Conservation (phyloP, 2,797 vertebrate genomes). For the Rhincodon typus region DNA sequence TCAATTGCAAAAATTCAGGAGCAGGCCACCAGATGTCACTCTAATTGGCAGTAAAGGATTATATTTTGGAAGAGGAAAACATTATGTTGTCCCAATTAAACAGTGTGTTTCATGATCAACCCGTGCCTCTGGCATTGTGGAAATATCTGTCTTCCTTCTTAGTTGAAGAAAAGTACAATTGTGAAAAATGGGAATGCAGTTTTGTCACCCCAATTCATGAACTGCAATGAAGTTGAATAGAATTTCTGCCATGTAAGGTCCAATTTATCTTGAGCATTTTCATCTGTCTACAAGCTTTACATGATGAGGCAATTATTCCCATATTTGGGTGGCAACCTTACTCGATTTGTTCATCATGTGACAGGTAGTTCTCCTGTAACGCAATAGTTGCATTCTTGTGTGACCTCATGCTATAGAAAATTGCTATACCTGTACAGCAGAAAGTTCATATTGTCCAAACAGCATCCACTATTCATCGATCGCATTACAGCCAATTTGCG, state of each 20-base stretch:
- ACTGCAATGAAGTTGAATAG: neutral
- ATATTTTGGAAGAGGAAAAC: neutral
- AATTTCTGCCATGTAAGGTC: neutral
- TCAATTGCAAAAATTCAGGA: neutral
- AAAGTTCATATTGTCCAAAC: no score
- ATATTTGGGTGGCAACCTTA: no score
- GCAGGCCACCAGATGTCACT: neutral
- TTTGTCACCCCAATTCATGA: neutral
- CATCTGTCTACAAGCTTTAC: neutral
- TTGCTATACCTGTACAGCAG: no score
- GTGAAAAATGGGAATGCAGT: neutral
- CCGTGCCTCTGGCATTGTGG: neutral
- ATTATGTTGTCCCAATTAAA: neutral
- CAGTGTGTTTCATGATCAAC: neutral
- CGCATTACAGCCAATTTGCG: no score
- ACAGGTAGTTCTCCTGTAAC: no score
- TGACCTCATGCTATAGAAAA: no score
- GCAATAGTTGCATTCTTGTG: no score
- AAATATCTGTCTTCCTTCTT: neutral
- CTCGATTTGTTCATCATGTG: neutral
- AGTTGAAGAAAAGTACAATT: neutral
- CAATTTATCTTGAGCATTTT: neutral
- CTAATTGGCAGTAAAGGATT: neutral
- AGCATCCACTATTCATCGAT: no score
- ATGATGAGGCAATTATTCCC: no score